Percentiles rank a stretch among this genome's conserved stretches.
Evolutionary conservation across 1,140 invertebrate species (phyloP).

Genomic region (Mycetomoellerius zeteki): DNA sequence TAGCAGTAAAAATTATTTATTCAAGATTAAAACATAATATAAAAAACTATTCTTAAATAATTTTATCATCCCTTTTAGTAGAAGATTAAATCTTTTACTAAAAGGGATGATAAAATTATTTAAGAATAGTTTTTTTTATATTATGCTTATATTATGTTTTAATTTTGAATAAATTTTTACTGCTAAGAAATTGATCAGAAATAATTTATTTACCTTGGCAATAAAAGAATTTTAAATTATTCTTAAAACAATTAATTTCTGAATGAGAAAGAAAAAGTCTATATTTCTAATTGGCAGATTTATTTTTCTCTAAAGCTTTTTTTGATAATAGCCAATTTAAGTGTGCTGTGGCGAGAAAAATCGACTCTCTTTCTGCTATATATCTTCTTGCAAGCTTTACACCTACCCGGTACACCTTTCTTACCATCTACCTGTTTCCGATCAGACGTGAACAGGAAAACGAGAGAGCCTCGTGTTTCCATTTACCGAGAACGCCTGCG

Average conservation of each 20-base stretch:
- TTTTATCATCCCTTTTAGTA: neutral
- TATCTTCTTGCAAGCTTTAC: constrained; percentile 1
- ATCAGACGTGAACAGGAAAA: constrained; percentile 61
- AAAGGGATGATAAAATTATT: neutral
- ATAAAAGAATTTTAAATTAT: neutral
- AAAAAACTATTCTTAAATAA: neutral
- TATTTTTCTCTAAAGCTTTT: constrained; percentile 2
- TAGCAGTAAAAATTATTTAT: neutral
- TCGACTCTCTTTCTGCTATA: neutral
- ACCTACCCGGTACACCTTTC: neutral
- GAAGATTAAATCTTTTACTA: too few relatives aligned
- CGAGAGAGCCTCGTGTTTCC: constrained; percentile 67
- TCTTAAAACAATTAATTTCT: neutral
- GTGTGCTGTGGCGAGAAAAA: neutral
- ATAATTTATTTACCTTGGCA: neutral
- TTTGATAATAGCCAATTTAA: constrained; percentile 29
- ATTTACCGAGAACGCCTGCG: constrained; percentile 72
- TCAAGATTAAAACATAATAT: neutral
- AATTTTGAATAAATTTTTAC: neutral
- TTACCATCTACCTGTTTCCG: constrained; percentile 64
- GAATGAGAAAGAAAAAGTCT: neutral
- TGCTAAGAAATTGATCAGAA: neutral
- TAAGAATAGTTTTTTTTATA: neutral
- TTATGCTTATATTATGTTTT: neutral
- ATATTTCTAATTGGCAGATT: neutral